phyloP scores from a whole-genome alignment of 2,113 vertebrate genomes.

The Salvelinus sp. region DNA sequence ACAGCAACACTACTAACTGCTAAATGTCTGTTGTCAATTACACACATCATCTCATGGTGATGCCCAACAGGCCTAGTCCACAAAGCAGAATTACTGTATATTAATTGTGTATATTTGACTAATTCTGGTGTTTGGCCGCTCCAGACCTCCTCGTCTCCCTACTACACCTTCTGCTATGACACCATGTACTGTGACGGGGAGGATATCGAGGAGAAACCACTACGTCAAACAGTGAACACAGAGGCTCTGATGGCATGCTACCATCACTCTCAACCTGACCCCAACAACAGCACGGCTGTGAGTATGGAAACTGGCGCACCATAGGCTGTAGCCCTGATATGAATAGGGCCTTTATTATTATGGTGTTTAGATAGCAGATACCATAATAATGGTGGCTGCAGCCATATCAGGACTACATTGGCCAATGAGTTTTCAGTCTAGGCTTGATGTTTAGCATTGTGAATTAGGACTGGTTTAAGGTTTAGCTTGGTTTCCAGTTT shows the following conservation, averaged over 20 bases:
- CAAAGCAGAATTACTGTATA: too few relatives aligned
- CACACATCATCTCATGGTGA: too few relatives aligned
- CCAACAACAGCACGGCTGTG: conserved; percentile 72
- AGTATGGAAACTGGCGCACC: conserved; percentile 18
- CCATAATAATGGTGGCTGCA: not conserved
- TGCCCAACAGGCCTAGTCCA: too few relatives aligned
- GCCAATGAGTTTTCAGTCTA: too few relatives aligned
- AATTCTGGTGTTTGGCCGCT: too few relatives aligned
- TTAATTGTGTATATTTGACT: too few relatives aligned
- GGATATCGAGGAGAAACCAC: conserved; percentile 66
- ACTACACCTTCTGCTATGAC: conserved; percentile 79
- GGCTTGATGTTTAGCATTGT: too few relatives aligned
- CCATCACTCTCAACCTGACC: conserved; percentile 63
- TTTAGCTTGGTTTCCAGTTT: too few relatives aligned
- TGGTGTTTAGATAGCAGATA: not conserved
- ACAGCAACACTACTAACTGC: not conserved
- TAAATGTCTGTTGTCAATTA: too few relatives aligned
- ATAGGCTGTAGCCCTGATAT: not conserved
- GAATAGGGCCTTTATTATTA: too few relatives aligned
- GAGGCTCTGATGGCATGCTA: conserved; percentile 83
- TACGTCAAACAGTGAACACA: conserved; percentile 70
- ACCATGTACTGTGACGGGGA: conserved; percentile 56
- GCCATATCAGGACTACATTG: too few relatives aligned
- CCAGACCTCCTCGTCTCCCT: conserved; percentile 61
- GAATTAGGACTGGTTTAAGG: too few relatives aligned